These are phyloP conservation scores for Wiebesia pumilae DNA, from an alignment of 1,140 invertebrate genomes.

Conservation along the genomic window DNA sequence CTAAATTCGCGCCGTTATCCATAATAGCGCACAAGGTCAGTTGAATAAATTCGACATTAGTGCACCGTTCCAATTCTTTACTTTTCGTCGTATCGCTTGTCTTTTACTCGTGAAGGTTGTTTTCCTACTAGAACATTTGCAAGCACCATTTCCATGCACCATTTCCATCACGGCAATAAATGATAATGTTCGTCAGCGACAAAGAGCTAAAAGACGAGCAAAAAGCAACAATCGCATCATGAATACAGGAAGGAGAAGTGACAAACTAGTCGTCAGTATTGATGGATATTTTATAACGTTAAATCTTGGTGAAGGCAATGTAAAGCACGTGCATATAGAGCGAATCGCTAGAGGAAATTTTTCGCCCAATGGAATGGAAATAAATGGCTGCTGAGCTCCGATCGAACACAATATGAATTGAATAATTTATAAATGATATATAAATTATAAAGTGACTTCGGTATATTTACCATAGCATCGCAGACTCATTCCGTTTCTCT, in stretches of 20 bases:
- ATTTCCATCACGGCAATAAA: background rate
- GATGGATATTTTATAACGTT: constrained; percentile 17
- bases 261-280: background rate
- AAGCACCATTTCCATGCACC: background rate
- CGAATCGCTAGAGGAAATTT: constrained; percentile 9
- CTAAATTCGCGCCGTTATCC: too few relatives aligned
- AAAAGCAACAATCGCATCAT: background rate
- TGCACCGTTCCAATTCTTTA: background rate
- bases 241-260: background rate
- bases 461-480: background rate
- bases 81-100: background rate
- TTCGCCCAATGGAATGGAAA: constrained; percentile 14
- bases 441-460: background rate
- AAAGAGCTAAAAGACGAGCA: background rate
- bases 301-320: background rate
- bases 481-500: background rate
- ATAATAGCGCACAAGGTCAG: too few relatives aligned
- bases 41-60: background rate
- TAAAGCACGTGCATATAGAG: background rate
- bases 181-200: background rate
- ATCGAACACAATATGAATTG: background rate
- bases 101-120: background rate
- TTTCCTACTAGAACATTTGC: background rate
- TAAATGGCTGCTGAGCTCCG: background rate
- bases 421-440: constrained; percentile 21